Conservation (phyloP, 2,888 invertebrate genomes). For the Pheosia gnoma region DNA sequence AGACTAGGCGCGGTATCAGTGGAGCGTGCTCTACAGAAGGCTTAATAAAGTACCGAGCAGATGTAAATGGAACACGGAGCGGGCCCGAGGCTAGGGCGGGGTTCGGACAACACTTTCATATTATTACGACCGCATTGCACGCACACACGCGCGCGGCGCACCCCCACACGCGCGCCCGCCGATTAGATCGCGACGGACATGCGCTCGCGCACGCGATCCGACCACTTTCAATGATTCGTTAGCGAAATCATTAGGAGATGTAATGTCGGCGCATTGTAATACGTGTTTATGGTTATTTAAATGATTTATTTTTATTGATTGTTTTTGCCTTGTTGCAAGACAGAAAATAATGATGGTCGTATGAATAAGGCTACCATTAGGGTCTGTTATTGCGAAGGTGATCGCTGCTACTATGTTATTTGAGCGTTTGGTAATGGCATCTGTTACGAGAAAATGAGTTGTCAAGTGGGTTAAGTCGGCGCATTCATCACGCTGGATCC, state of each 20-base stretch:
- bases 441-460: slow-evolving; percentile 81
- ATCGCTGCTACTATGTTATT: slow-evolving; percentile 76
- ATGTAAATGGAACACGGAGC: slow-evolving; percentile 80
- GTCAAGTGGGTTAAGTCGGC: slow-evolving; percentile 68
- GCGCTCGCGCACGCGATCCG: slow-evolving; percentile 77
- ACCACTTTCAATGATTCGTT: slow-evolving; percentile 84
- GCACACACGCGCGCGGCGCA: slow-evolving; percentile 55
- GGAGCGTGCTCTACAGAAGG: slow-evolving; percentile 66
- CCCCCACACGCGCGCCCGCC: slow-evolving; percentile 51
- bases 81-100: slow-evolving; percentile 81
- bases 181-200: slow-evolving; percentile 60
- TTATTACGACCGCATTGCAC: slow-evolving; percentile 68
- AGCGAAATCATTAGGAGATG: slow-evolving; percentile 84
- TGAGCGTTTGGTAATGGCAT: slow-evolving; percentile 77
- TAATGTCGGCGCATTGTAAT: slow-evolving; percentile 82
- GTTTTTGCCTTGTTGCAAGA: slow-evolving; percentile 83
- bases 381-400: slow-evolving; percentile 74
- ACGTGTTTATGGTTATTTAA: slow-evolving; percentile 84
- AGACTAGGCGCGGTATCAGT: slow-evolving; percentile 40
- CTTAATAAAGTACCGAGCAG: slow-evolving; percentile 81
- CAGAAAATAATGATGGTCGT: slow-evolving; percentile 82
- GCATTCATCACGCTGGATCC: slow-evolving; percentile 68
- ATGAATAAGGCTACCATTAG: slow-evolving; percentile 80
- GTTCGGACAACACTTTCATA: slow-evolving; percentile 82
- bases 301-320: slow-evolving; percentile 85